Conservation (phyloP, 2,797 vertebrate species). For the Sphenodon punctatus region DNA sequence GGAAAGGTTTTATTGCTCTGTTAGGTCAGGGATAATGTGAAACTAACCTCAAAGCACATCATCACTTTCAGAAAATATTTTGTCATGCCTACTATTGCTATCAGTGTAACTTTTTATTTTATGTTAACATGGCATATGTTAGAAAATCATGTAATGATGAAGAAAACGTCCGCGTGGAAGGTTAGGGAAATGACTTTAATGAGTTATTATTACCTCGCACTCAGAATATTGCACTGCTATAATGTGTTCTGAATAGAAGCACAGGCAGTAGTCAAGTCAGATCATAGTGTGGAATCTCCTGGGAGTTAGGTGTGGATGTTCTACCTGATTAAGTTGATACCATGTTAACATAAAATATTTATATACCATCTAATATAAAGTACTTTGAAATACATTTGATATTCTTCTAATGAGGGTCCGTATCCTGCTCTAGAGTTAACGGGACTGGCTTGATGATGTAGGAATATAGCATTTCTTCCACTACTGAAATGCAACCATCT, state of each 20-base stretch:
- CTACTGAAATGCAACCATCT: neutral
- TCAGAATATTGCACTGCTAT: slow-evolving; percentile 54
- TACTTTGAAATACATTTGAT: neutral
- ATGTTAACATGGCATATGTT: slow-evolving; percentile 58
- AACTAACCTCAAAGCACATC: slow-evolving; percentile 65
- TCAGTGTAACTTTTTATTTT: slow-evolving; percentile 53
- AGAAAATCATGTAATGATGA: slow-evolving; percentile 61
- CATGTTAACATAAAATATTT: neutral
- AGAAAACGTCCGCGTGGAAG: slow-evolving; percentile 51
- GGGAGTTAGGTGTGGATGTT: slow-evolving; percentile 48
- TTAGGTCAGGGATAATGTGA: slow-evolving; percentile 59
- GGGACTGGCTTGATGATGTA: neutral
- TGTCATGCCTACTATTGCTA: slow-evolving; percentile 46
- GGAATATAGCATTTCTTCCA: neutral
- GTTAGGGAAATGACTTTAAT: slow-evolving; percentile 63
- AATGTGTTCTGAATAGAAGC: slow-evolving; percentile 63
- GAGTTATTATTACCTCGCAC: slow-evolving; percentile 57
- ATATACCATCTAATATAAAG: neutral
- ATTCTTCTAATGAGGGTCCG: fast-evolving
- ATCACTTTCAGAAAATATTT: slow-evolving; percentile 49
- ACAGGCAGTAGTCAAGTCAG: slow-evolving; percentile 57
- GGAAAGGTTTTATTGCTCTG: slow-evolving; percentile 52
- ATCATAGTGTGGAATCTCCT: slow-evolving; percentile 58
- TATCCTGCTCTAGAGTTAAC: neutral
- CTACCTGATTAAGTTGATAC: slow-evolving; percentile 37